Percentiles rank a stretch among this genome's conserved stretches.
phyloP scores from a whole-genome alignment of 2,888 invertebrate genomes.

The Eupithecia tripunctaria region DNA sequence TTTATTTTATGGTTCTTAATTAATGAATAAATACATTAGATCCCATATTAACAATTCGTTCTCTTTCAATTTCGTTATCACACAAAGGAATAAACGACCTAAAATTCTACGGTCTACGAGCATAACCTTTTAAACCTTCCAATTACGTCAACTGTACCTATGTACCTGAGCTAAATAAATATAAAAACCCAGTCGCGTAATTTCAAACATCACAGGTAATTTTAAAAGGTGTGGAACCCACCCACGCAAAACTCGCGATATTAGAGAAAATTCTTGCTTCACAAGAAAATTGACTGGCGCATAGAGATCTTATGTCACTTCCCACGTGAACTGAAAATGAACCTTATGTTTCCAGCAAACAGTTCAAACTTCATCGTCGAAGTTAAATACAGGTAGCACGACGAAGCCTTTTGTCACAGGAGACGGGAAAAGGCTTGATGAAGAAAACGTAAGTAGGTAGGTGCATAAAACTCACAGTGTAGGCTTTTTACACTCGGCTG shows the following conservation, averaged over 20 bases:
- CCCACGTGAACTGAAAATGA: slow-evolving; percentile 40
- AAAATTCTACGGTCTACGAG: neutral
- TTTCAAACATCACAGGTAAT: slow-evolving; percentile 1
- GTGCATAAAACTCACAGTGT: neutral
- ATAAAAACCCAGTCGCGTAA: slow-evolving; percentile 1
- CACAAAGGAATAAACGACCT: neutral
- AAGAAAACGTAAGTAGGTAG: slow-evolving; percentile 48
- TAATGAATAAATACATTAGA: too few species aligned
- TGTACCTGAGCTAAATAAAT: slow-evolving; percentile 15
- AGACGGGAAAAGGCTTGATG: slow-evolving; percentile 60
- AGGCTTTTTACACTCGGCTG: slow-evolving; percentile 1
- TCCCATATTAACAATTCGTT: neutral
- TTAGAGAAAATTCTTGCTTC: slow-evolving; percentile 55
- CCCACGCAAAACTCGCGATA: slow-evolving; percentile 45
- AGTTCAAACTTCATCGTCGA: slow-evolving; percentile 31
- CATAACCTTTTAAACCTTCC: neutral
- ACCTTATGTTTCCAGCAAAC: slow-evolving; percentile 40
- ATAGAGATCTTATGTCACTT: slow-evolving; percentile 43
- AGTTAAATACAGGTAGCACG: slow-evolving; percentile 35
- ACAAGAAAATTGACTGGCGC: slow-evolving; percentile 54
- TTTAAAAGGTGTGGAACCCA: neutral
- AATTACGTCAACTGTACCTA: slow-evolving; percentile 14
- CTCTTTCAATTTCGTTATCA: neutral
- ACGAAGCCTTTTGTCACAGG: slow-evolving; percentile 49
- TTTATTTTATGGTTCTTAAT: too few species aligned